Conservation (phyloP, 2,797 vertebrate species). For the Brachyrhaphis roseni region DNA sequence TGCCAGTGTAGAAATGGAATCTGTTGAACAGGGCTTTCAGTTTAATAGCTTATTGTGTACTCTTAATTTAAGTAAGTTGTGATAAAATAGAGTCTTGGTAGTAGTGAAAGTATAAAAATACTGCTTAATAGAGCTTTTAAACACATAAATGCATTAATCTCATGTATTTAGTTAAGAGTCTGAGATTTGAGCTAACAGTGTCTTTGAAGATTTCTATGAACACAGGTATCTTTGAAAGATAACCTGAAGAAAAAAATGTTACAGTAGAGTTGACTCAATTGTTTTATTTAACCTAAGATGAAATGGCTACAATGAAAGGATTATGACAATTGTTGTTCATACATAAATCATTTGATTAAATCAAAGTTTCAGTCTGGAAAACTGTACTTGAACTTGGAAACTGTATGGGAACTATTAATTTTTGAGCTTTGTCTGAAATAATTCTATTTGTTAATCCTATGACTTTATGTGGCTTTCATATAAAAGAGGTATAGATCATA, state of each 20-base stretch:
- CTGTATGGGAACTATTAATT: not conserved
- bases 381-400: not conserved
- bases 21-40: slow-evolving; percentile 6
- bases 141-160: slow-evolving; percentile 1
- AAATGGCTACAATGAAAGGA: not conserved
- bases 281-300: not conserved
- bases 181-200: slow-evolving; percentile 2
- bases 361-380: not conserved
- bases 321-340: not conserved
- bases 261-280: not conserved
- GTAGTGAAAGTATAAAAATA: not conserved
- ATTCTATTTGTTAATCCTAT: not conserved
- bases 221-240: not conserved
- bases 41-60: not conserved
- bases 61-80: not conserved
- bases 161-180: not conserved
- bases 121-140: slow-evolving; percentile 3
- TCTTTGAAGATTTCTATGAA: not conserved
- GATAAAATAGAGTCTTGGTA: not conserved
- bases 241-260: not conserved
- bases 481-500: not conserved
- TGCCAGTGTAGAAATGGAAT: slow-evolving; percentile 43
- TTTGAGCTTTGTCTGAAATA: not conserved
- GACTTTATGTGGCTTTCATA: not conserved
- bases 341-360: not conserved